phyloP scores from a whole-genome alignment of 1,140 invertebrate genomes.

The Tetragnatha versicolor region DNA sequence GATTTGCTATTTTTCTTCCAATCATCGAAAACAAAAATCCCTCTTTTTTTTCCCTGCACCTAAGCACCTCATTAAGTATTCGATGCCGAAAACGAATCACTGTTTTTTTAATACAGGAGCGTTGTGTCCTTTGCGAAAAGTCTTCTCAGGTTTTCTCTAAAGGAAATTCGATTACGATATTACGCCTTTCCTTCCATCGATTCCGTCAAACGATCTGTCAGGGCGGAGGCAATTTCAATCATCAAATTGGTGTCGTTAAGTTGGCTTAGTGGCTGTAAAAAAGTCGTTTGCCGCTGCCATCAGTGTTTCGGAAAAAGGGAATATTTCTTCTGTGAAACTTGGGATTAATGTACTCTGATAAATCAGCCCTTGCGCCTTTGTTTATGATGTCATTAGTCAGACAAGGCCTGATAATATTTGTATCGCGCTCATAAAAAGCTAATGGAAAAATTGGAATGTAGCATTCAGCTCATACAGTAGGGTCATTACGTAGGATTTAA shows the following conservation, averaged over 20 bases:
- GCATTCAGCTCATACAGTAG: no score
- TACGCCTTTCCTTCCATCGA: slow-evolving; percentile 12
- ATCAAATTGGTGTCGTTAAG: slow-evolving; percentile 20
- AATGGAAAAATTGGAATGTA: no score
- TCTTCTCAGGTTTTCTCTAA: slow-evolving; percentile 22
- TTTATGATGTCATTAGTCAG: no score
- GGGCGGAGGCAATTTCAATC: slow-evolving; percentile 13
- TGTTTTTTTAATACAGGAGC: neutral
- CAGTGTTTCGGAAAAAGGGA: no score
- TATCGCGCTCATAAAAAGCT: no score
- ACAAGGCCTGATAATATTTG: no score
- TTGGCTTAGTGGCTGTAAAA: no score
- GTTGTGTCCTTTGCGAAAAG: neutral
- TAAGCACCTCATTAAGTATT: slow-evolving; percentile 38
- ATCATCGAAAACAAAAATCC: slow-evolving; percentile 16
- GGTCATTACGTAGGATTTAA: no score
- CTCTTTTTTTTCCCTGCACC: slow-evolving; percentile 3
- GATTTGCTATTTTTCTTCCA: slow-evolving; percentile 41
- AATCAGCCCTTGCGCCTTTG: no score
- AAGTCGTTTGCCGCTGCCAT: no score
- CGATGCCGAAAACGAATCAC: slow-evolving; percentile 13
- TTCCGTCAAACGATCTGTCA: neutral
- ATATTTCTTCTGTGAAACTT: no score
- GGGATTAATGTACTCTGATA: no score
- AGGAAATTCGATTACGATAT: slow-evolving; percentile 38